Evolutionary conservation across 2,888 invertebrate genomes (phyloP).

Genomic region (Timema podura): DNA sequence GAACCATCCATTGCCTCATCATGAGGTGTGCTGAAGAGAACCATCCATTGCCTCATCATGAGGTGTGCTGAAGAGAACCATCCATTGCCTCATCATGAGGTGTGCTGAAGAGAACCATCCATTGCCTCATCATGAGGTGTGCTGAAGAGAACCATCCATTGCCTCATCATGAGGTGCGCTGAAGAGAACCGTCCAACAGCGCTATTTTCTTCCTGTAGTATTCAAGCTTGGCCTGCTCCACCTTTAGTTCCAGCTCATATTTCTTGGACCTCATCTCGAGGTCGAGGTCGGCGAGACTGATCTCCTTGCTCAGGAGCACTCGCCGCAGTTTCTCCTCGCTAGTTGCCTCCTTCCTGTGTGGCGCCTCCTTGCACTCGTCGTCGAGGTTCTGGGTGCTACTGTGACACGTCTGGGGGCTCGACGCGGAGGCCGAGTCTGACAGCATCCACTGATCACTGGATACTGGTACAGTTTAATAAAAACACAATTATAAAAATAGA

Average conservation of each 20-base stretch:
- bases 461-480: too few species aligned
- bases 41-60: too few species aligned
- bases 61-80: too few species aligned
- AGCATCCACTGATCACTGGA: not conserved
- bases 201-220: conserved; percentile 27
- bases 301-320: conserved; percentile 24
- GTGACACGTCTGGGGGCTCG: not conserved
- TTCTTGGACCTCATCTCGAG: conserved; percentile 26
- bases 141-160: too few species aligned
- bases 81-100: too few species aligned
- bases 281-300: conserved; percentile 23
- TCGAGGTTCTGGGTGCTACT: not conserved
- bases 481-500: too few species aligned
- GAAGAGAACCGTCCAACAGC: conserved; percentile 2
- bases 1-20: too few species aligned
- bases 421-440: not conserved
- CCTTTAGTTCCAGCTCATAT: conserved; percentile 25
- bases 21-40: too few species aligned
- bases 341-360: not conserved
- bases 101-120: not conserved
- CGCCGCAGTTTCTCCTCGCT: conserved; percentile 18
- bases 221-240: conserved; percentile 27
- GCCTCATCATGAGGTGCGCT: conserved; percentile 14
- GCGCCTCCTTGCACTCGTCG: not conserved
- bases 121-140: not conserved